Evolutionary conservation across 1,140 invertebrate genomes (phyloP).

Genomic region (Zeugodacus cucurbitae): DNA sequence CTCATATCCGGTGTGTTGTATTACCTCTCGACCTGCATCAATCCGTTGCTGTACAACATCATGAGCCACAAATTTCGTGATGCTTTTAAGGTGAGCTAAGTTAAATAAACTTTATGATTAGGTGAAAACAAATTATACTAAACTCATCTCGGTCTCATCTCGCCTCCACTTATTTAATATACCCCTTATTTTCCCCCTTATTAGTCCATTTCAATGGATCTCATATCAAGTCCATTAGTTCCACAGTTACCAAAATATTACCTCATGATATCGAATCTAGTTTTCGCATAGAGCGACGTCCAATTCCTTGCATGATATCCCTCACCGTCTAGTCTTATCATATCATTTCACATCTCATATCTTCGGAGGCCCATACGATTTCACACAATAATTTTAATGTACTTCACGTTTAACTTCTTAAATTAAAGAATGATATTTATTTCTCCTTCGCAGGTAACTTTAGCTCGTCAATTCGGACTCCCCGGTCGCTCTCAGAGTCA

Average conservation of each 20-base stretch:
- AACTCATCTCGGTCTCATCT: not conserved
- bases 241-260: no score
- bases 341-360: no score
- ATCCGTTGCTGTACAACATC: slow-evolving; percentile 87
- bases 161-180: no score
- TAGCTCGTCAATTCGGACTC: slow-evolving; percentile 45
- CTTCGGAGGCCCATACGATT: no score
- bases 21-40: slow-evolving; percentile 80
- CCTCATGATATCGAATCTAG: not conserved
- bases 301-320: not conserved
- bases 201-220: not conserved
- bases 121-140: not conserved
- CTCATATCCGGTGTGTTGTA: slow-evolving; percentile 79
- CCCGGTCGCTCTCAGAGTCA: slow-evolving; percentile 41
- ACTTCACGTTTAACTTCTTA: not conserved
- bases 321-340: not conserved
- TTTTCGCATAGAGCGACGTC: not conserved
- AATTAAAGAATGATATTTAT: not conserved
- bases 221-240: no score
- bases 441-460: slow-evolving; percentile 44
- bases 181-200: slow-evolving; percentile 20
- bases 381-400: no score
- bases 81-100: slow-evolving; percentile 78
- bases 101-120: not conserved
- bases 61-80: slow-evolving; percentile 89